Base-by-base conservation (phyloP, 2,888 invertebrate species). In the Calameuta filiformis region DNA sequence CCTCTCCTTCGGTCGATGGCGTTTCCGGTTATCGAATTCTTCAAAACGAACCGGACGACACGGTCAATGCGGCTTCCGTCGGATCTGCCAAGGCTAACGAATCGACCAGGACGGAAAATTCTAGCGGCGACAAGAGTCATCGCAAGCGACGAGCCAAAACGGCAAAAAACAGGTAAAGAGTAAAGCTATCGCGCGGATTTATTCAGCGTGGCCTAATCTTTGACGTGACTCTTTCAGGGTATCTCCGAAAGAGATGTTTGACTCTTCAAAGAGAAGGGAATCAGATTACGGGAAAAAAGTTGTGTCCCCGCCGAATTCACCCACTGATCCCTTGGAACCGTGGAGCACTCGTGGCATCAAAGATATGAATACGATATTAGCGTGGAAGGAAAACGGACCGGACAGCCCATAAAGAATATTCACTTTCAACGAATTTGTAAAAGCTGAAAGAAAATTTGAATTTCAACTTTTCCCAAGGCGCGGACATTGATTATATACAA, bases 321-420 rank as follows among this genome's bases (percentile, higher is more conserved):
- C 94, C 4, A 93, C 93, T 12, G 95, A 95, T 92, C 95, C 95
- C 9, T 90, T 95, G 80, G 95, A 95, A 87, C 94, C 95, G 0
- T 96, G 95, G 95, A 95, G 95, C 90, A 95, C 94, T 71, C 93
- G 94, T 83, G 94, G 93, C 84, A 94, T 96, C 84, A 93, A 94
- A 80, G 94, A 94, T 90, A 95, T 96, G 92, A 95, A 95, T 91
- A 94, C 94, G 85, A 94, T 96, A 87, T 92, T 95, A 82, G 94
- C 94, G 56, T 94, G 94, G 94, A 88, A 89, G 79, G 93, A 94
- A 87, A 92, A 93, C 83, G 92, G 92, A 81, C 92, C 92, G 83
- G 93, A 93, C 84, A 93, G 92, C 87, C 91, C 92, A 85, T 93
- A 90, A 92, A 73, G 56, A 34, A 71, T 56, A 56, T 56, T 56